Conservation (phyloP, 2,797 vertebrate species). For the Molossus molossus region DNA sequence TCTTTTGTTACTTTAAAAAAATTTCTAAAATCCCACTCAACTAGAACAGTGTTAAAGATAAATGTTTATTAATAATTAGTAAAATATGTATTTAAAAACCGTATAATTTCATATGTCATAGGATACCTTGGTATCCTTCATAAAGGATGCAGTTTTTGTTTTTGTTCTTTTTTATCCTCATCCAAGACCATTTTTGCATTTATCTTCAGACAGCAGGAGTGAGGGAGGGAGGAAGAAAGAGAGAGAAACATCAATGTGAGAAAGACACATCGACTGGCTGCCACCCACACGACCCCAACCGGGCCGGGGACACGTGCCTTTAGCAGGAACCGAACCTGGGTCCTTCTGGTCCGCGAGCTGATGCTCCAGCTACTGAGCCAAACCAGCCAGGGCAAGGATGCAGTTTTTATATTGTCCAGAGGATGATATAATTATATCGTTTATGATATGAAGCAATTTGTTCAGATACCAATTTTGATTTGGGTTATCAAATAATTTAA, state of each 20-base stretch:
- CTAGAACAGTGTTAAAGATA: slow-evolving; percentile 33
- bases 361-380: too few relatives aligned
- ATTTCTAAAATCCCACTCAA: background rate
- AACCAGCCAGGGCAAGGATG: background rate
- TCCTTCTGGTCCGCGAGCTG: too few relatives aligned
- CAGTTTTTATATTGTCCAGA: slow-evolving; percentile 23
- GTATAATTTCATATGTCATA: slow-evolving; percentile 30
- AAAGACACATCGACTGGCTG: too few relatives aligned
- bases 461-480: background rate
- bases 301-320: too few relatives aligned
- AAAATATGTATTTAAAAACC: background rate
- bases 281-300: too few relatives aligned
- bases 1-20: background rate
- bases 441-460: slow-evolving; percentile 28
- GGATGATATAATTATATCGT: background rate
- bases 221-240: too few relatives aligned
- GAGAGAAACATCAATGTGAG: too few relatives aligned
- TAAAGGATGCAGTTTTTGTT: slow-evolving; percentile 26
- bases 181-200: too few relatives aligned
- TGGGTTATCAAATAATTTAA: slow-evolving; percentile 44
- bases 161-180: too few relatives aligned
- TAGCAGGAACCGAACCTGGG: too few relatives aligned
- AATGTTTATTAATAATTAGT: slow-evolving; percentile 3
- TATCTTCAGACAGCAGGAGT: too few relatives aligned
- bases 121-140: background rate